Percentiles rank a stretch among this genome's conserved stretches.
phyloP scores from a whole-genome alignment of 2,888 invertebrate species.

The Hydrotaea cyrtoneurina region DNA sequence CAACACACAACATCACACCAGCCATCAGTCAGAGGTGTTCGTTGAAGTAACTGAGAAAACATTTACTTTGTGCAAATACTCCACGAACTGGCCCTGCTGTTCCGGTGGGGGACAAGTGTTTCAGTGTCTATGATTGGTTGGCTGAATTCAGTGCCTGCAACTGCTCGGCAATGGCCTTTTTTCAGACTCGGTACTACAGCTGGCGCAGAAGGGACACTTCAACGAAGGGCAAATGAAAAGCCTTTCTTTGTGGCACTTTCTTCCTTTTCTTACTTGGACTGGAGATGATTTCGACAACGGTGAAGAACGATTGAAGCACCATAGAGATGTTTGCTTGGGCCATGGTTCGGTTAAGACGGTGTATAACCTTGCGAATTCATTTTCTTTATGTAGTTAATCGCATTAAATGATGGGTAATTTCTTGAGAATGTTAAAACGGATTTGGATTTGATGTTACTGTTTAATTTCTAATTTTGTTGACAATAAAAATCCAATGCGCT shows the following conservation, averaged over 20 bases:
- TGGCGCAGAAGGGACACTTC: too few species aligned
- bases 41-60: background rate
- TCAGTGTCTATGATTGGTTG: too few species aligned
- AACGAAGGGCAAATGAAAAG: too few species aligned
- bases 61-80: constrained; percentile 7
- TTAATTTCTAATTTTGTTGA: too few species aligned
- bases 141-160: background rate
- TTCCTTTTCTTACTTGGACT: too few species aligned
- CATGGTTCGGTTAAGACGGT: background rate
- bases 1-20: background rate
- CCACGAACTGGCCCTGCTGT: background rate
- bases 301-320: background rate
- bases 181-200: background rate
- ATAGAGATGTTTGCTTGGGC: background rate
- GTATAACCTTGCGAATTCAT: too few species aligned
- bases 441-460: too few species aligned
- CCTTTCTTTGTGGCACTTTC: too few species aligned
- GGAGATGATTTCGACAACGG: background rate
- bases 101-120: constrained; percentile 11
- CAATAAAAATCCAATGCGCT: too few species aligned
- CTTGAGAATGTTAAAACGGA: too few species aligned
- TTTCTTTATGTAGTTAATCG: too few species aligned
- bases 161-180: background rate
- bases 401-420: too few species aligned
- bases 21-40: background rate